Evolutionary conservation across 1,140 invertebrate species (phyloP).

Genomic region (Lasioglossum albipes): DNA sequence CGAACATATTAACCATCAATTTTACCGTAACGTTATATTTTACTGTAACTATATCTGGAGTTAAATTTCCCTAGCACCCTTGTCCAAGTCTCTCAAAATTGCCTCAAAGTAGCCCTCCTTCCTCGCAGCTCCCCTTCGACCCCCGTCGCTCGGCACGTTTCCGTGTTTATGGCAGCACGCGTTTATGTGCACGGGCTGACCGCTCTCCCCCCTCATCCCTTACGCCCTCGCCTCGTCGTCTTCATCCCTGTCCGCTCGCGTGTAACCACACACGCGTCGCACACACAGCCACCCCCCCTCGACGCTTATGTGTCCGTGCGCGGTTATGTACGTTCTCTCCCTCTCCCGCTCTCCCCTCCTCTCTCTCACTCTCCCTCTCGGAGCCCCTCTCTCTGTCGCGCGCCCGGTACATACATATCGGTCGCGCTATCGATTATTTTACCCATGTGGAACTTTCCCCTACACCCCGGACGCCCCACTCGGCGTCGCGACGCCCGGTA

Average conservation of each 20-base stretch:
- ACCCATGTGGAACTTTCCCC: conserved; percentile 77
- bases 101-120: not conserved
- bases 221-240: not conserved
- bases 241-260: conserved; percentile 4
- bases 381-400: not conserved
- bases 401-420: conserved; percentile 69
- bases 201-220: not conserved
- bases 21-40: no score
- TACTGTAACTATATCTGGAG: no score
- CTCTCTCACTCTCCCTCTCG: not conserved
- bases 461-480: conserved; percentile 64
- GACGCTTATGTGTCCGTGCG: not conserved
- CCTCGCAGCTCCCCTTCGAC: not conserved
- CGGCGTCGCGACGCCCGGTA: conserved; percentile 74
- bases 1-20: no score
- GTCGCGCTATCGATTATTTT: conserved; percentile 80
- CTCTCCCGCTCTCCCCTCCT: not conserved
- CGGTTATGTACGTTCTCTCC: conserved; percentile 12
- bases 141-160: conserved; percentile 3
- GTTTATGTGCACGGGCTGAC: conserved; percentile 32
- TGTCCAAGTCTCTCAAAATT: not conserved
- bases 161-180: conserved; percentile 45
- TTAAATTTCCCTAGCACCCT: not conserved
- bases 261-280: conserved; percentile 38
- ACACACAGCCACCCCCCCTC: not conserved